Base-by-base conservation (phyloP, 2,797 vertebrate genomes). In the Galagoides demidoff region DNA sequence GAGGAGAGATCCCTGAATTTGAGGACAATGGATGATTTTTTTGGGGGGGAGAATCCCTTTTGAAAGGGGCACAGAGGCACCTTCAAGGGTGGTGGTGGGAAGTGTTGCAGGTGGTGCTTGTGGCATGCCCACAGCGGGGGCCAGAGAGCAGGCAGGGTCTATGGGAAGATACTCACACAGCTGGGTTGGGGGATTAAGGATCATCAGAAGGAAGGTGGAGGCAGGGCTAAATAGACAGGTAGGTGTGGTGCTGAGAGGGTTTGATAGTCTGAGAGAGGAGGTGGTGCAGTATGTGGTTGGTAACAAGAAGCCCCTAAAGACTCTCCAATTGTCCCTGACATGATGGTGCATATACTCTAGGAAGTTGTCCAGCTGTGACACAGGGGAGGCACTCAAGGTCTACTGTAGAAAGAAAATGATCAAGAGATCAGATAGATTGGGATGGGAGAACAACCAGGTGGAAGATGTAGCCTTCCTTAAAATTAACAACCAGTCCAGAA, bases 81-180 rank as follows among this genome's bases (percentile, higher is more conserved):
- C 37, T 85, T 59, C 34, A 74, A 23, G 74, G 39, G 16, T 22
- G 5, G 31, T 25, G 13, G 16, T 37, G 4, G 23, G 37, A 34
- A 20, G 23, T 19, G 25, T 9, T 63, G 7, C 4, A 61, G 77
- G 45, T 23, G 9, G 43, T 17, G 19, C 29, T 27, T 1, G 13
- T 0, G 0, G 1, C 3, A 61, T 1, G 1, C n/a, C 66, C 31
- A 85, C 78, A 49, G n/a, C 78, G 59, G 34, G 31, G 27, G 4
- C 5, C 11, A 57, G 31, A 92, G 3, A 39, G 17, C 34, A 71
- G 25, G 11, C 43, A 59, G 74, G 22, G 25, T 49, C 29, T 49
- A 43, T 8, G n/a, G 17, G 34, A 85, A 86, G 57, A 74, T 11
- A 39, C 22, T 17, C 17, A 9, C 8, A 39, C 76, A 71, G 16